Evolutionary conservation across 2,888 invertebrate species (phyloP).

Genomic region (Lacanobia oleracea): DNA sequence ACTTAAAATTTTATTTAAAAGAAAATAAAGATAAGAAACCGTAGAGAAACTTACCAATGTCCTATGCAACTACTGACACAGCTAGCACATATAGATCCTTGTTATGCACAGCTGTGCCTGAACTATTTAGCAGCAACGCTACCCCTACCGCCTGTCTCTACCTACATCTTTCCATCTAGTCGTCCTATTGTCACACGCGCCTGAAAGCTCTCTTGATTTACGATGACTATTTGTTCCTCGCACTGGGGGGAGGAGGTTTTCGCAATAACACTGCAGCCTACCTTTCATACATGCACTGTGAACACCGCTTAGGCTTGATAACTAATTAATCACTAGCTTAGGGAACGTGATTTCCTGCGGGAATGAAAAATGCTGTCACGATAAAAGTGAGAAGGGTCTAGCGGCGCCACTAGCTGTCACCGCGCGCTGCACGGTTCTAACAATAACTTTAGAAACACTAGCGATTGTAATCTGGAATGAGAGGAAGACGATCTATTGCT

Average conservation of each 20-base stretch:
- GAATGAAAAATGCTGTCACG: constrained; percentile 85
- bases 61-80: too few relatives aligned
- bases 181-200: constrained; percentile 12
- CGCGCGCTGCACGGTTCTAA: constrained; percentile 57
- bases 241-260: constrained; percentile 24
- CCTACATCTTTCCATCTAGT: constrained; percentile 13
- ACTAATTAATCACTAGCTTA: constrained; percentile 86
- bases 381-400: constrained; percentile 84
- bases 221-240: constrained; percentile 47
- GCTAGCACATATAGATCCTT: neutral
- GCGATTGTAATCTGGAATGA: constrained; percentile 37
- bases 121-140: constrained; percentile 3
- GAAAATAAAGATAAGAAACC: neutral
- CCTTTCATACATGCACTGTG: constrained; percentile 55
- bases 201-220: constrained; percentile 51
- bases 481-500: neutral
- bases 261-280: constrained; percentile 52
- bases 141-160: constrained; percentile 1
- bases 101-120: neutral
- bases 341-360: constrained; percentile 81
- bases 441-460: constrained; percentile 51
- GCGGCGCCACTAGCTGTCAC: constrained; percentile 66
- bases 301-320: constrained; percentile 69
- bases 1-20: neutral
- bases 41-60: neutral